Evolutionary conservation across 2,797 vertebrate species (phyloP).

Genomic region (Hyperoplus lanceolatus): DNA sequence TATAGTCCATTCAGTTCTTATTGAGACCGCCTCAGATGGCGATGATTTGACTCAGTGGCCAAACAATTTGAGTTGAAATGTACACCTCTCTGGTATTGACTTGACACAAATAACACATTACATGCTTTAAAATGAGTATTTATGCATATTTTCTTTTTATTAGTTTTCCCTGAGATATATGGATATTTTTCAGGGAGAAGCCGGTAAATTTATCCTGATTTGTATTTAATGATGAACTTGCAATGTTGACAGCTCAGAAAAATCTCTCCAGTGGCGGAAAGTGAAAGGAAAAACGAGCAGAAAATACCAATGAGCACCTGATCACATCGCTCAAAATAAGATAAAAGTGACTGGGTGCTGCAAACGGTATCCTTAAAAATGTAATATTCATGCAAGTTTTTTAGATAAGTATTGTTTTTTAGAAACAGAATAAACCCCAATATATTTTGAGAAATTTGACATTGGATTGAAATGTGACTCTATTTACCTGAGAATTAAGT

Average conservation of each 20-base stretch:
- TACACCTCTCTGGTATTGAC: neutral
- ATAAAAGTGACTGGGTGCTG: neutral
- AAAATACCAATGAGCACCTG: neutral
- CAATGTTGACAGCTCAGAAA: neutral
- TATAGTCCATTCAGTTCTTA: conserved; percentile 9
- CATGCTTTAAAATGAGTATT: neutral
- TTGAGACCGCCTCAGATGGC: neutral
- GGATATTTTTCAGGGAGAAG: neutral
- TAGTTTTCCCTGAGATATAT: neutral
- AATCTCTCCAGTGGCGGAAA: neutral
- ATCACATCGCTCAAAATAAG: neutral
- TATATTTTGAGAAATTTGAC: neutral
- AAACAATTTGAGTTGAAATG: neutral
- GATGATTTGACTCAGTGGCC: neutral
- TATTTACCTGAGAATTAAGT: neutral
- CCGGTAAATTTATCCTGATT: neutral
- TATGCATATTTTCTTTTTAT: neutral
- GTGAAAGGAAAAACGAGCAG: neutral
- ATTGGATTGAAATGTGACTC: neutral
- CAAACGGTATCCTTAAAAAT: neutral
- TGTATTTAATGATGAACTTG: neutral
- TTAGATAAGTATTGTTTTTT: neutral
- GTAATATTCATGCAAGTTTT: neutral
- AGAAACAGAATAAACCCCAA: neutral
- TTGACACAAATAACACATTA: neutral